Conservation (phyloP, 2,113 vertebrate species). For the Colistium nudipinnis region DNA sequence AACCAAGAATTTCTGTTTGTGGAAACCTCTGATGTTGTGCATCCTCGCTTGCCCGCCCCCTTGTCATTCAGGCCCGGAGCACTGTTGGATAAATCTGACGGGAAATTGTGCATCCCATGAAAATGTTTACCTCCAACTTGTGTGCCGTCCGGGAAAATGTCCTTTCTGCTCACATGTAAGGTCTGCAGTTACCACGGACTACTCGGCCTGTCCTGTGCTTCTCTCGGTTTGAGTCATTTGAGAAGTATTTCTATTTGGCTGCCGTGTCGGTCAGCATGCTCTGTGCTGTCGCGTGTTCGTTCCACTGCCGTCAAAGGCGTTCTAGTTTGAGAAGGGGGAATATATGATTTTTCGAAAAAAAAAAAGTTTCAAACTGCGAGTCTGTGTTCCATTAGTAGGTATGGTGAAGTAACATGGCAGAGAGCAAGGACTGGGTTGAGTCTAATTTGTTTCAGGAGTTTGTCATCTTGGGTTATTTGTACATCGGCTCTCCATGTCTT, state of each 20-base stretch:
- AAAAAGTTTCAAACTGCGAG: neutral
- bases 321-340: neutral
- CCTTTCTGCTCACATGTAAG: slow-evolving; percentile 23
- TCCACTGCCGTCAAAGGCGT: neutral
- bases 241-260: slow-evolving; percentile 12
- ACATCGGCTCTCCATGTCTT: slow-evolving; percentile 27
- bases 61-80: slow-evolving; percentile 26
- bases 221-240: slow-evolving; percentile 15
- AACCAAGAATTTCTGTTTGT: slow-evolving; percentile 18
- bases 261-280: slow-evolving; percentile 3
- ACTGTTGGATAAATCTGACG: slow-evolving; percentile 33
- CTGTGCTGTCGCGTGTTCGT: neutral
- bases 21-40: slow-evolving; percentile 4
- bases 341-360: neutral
- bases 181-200: neutral
- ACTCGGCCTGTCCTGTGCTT: neutral
- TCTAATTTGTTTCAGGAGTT: slow-evolving; percentile 2
- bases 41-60: neutral
- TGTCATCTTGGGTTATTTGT: slow-evolving; percentile 17
- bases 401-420: neutral
- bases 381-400: neutral
- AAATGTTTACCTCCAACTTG: slow-evolving; percentile 47
- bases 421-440: neutral
- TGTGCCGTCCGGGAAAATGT: slow-evolving; percentile 26
- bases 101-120: slow-evolving; percentile 44